phyloP scores from a whole-genome alignment of 2,888 invertebrate genomes.

The Cyclophora albipunctata region DNA sequence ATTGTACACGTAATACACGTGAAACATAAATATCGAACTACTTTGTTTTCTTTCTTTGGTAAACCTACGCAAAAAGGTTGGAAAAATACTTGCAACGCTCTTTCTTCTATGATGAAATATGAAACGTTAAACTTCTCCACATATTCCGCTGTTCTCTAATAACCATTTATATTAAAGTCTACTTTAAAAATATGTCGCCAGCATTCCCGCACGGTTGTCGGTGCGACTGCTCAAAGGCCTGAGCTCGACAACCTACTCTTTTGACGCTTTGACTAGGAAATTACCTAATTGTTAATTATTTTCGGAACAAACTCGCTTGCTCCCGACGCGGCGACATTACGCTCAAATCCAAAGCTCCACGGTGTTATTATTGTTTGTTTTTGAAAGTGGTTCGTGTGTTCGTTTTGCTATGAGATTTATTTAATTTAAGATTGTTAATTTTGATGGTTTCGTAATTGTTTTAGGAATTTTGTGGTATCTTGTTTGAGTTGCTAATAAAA shows the following conservation, averaged over 20 bases:
- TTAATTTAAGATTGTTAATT: too few species aligned
- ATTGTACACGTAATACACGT: too few species aligned
- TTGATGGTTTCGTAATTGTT: too few species aligned
- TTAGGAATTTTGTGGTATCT: too few species aligned
- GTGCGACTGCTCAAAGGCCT: slow-evolving; percentile 14
- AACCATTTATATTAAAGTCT: slow-evolving; percentile 2
- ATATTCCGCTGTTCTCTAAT: background rate
- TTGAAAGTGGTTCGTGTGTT: too few species aligned
- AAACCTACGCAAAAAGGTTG: too few species aligned
- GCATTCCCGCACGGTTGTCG: slow-evolving; percentile 6
- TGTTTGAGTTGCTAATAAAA: too few species aligned
- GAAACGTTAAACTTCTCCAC: background rate
- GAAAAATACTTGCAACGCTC: too few species aligned
- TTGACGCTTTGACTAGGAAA: slow-evolving; percentile 26
- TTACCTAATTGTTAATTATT: slow-evolving; percentile 44
- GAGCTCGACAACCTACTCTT: slow-evolving; percentile 20
- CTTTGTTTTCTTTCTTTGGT: too few species aligned
- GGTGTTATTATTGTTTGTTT: slow-evolving; percentile 10
- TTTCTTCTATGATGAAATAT: too few species aligned
- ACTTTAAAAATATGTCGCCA: slow-evolving; percentile 15
- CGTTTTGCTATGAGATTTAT: too few species aligned
- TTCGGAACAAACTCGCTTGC: slow-evolving; percentile 18
- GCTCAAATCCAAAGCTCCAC: slow-evolving; percentile 8
- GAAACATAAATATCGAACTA: too few species aligned
- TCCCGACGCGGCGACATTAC: slow-evolving; percentile 10